A percentile compares a stretch with the other conserved stretches of the same genome.
phyloP scores from a whole-genome alignment of 2,888 invertebrate genomes.

The Andrena dorsata region DNA sequence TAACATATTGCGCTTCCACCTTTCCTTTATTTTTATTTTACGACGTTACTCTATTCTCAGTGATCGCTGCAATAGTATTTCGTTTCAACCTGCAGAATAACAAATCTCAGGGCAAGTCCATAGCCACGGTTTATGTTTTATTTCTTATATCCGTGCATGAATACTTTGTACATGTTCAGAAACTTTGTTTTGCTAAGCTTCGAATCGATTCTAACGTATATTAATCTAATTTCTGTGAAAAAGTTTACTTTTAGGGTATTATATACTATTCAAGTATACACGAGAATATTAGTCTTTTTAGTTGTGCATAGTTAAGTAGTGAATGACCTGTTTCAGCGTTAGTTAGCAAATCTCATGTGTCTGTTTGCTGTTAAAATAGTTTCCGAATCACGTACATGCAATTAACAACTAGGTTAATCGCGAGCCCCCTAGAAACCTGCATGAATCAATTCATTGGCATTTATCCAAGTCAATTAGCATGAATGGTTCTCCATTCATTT shows the following conservation, averaged over 20 bases:
- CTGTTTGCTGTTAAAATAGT: background rate
- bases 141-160: too few relatives aligned
- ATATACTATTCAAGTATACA: too few relatives aligned
- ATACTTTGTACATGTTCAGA: too few relatives aligned
- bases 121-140: too few relatives aligned
- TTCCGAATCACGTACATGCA: constrained; percentile 3
- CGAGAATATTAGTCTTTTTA: too few relatives aligned
- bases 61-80: background rate
- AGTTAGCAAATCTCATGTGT: background rate
- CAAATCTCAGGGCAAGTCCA: background rate
- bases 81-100: background rate
- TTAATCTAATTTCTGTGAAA: too few relatives aligned
- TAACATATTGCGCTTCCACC: background rate
- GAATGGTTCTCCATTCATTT: constrained; percentile 15
- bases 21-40: constrained; percentile 5
- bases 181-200: too few relatives aligned
- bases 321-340: background rate
- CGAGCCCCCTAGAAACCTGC: constrained; percentile 13
- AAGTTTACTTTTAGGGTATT: too few relatives aligned
- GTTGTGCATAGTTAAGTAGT: too few relatives aligned
- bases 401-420: constrained; percentile 46
- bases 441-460: constrained; percentile 41
- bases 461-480: constrained; percentile 47
- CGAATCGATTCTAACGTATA: too few relatives aligned
- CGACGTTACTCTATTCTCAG: background rate